Conservation (phyloP, 2,797 vertebrate genomes). For the Danio kyathit region DNA sequence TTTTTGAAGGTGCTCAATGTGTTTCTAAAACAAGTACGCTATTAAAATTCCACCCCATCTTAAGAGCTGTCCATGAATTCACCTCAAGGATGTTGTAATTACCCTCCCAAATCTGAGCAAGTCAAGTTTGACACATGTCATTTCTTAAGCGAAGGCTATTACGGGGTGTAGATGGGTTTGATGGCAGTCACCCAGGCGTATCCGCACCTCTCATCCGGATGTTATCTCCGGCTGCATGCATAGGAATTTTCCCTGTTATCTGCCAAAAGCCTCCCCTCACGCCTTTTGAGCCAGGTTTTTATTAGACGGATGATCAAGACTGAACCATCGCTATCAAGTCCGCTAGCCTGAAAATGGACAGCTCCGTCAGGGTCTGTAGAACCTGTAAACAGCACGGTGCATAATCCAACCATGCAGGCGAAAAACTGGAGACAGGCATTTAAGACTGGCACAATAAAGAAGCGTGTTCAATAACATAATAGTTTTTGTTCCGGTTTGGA, state of each 20-base stretch:
- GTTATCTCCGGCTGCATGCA: conserved; percentile 32
- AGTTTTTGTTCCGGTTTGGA: background rate
- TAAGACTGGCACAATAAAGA: conserved; percentile 16
- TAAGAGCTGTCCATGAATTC: conserved; percentile 13
- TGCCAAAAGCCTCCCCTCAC: conserved; percentile 21
- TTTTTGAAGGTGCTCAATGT: background rate
- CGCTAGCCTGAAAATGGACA: conserved; percentile 32
- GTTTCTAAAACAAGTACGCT: background rate
- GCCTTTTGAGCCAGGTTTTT: conserved; percentile 29
- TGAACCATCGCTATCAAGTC: background rate
- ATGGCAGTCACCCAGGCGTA: conserved; percentile 37
- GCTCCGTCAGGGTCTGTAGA: conserved; percentile 31
- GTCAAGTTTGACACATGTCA: conserved; percentile 42
- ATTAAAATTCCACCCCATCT: conserved; percentile 28
- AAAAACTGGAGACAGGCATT: conserved; percentile 1
- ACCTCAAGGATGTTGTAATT: conserved; percentile 38
- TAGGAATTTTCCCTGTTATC: conserved; percentile 6
- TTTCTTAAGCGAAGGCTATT: conserved; percentile 43
- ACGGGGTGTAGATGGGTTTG: conserved; percentile 39
- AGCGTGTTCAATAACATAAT: background rate
- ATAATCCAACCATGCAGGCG: conserved; percentile 26
- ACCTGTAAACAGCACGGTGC: conserved; percentile 16
- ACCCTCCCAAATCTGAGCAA: conserved; percentile 40
- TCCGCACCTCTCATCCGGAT: conserved; percentile 10
- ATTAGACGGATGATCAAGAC: conserved; percentile 41